Evolutionary conservation across 2,113 vertebrate genomes (phyloP), one percentile per base, ranked within the genome.

Genomic region (Pholis gunnellus): DNA sequence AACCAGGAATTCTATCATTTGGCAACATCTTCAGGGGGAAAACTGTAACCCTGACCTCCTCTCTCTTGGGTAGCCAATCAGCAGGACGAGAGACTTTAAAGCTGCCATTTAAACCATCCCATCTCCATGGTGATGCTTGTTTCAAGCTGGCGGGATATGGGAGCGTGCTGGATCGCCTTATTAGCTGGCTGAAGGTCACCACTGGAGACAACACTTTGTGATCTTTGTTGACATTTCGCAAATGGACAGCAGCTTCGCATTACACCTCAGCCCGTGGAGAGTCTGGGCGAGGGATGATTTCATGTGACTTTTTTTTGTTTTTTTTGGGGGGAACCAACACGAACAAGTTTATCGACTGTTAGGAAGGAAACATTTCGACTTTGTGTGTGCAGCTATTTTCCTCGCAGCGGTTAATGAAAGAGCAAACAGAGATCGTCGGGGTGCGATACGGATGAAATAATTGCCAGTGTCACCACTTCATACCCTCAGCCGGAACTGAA

Each of bases 171-270:
- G 71, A 86, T 79, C 6, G 17, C 44, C 75, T 81, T 79, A 76
- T 90, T 90, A 79, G 76, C 70, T 2, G n/a, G 56, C 86, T 79
- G 78, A 91, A 89, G 89, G 87, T 90, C 90, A 91, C 63, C 17
- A 56, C 57, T 74, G 72, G 68, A 90, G 80, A 91, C 60, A 81
- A 80, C 50, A 79, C 80, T 85, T 56, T 84, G 82, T 82, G 82
- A 83, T 90, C 91, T 91, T 88, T 89, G 88, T 85, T 93, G 91
- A 90, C 92, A 93, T 93, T 93, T 87, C 78, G 73, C 71, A 80
- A 88, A 83, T 68, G 79, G 75, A 81, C 83, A 76, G 34, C 69
- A 72, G 36, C 73, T 11, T 82, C 69, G 40, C 50, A 46, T 69
- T 67, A 40, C 61, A 54, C 56, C 66, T 72, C 81, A 36, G 17